These are phyloP conservation scores for Apamea monoglypha DNA, from an alignment of 2,888 invertebrate genomes.

Conservation along the genomic window DNA sequence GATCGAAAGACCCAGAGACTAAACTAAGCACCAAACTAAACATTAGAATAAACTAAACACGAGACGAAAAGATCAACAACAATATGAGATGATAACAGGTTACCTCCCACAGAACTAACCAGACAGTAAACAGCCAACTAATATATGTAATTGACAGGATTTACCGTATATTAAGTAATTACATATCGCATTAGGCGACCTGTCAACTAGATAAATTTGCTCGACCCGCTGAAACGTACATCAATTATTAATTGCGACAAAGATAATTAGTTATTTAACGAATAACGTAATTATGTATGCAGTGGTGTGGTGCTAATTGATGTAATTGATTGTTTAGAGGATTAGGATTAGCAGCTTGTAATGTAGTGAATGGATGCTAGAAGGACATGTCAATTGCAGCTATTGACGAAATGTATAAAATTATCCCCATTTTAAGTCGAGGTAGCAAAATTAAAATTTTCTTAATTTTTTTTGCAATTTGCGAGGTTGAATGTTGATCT, in stretches of 20 bases:
- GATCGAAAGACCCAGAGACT: background rate
- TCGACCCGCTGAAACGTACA: conserved; percentile 53
- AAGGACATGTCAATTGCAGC: background rate
- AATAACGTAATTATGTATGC: conserved; percentile 52
- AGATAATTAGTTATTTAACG: conserved; percentile 64
- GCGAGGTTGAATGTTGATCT: too few relatives aligned
- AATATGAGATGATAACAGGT: background rate
- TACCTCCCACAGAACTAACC: background rate
- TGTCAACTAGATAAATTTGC: conserved; percentile 61
- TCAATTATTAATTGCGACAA: conserved; percentile 63
- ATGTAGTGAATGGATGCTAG: background rate
- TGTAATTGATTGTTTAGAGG: conserved; percentile 48
- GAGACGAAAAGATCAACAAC: background rate
- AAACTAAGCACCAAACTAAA: too few relatives aligned
- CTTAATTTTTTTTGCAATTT: background rate
- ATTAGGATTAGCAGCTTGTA: conserved; percentile 27
- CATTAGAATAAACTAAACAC: background rate
- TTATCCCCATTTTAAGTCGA: background rate
- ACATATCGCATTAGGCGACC: conserved; percentile 59
- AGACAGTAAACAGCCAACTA: conserved; percentile 23
- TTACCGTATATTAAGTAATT: conserved; percentile 53
- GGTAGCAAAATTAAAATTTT: too few relatives aligned
- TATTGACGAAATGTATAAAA: background rate
- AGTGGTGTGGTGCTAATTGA: conserved; percentile 42
- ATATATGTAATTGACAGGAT: conserved; percentile 58